These are phyloP conservation scores for Coecobrya sp. DNA, from an alignment of 2,888 invertebrate genomes.

Conservation along the genomic window DNA sequence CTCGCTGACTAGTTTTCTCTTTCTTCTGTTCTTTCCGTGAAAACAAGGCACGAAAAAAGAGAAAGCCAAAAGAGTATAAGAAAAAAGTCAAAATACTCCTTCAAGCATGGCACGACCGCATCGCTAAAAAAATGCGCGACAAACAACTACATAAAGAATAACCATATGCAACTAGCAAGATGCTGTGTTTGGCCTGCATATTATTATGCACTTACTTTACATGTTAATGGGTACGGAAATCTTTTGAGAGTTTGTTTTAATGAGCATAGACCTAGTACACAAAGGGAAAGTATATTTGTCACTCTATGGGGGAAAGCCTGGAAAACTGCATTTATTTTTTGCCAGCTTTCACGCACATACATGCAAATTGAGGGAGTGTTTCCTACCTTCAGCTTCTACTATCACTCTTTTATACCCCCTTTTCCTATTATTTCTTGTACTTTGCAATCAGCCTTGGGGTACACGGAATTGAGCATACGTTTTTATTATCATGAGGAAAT, in stretches of 20 bases:
- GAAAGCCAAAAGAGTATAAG: not conserved
- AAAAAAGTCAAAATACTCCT: not conserved
- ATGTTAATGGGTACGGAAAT: not conserved
- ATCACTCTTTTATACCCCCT: not conserved
- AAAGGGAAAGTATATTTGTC: not conserved
- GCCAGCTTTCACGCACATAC: not conserved
- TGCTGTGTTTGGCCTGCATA: not conserved
- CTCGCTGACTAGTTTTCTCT: not conserved
- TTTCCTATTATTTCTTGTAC: constrained; percentile 4
- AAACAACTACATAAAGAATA: not conserved
- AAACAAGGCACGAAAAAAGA: not conserved
- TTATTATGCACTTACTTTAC: not conserved
- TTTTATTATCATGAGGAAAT: not conserved
- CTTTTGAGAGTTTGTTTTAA: not conserved
- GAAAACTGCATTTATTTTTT: not conserved
- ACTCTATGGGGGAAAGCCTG: too few relatives aligned
- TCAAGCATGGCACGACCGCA: not conserved
- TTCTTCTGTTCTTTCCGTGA: not conserved
- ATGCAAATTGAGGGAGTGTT: not conserved
- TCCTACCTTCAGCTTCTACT: not conserved
- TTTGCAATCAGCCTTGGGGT: constrained; percentile 7
- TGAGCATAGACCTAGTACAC: not conserved
- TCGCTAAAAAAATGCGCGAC: not conserved
- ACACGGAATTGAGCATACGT: not conserved
- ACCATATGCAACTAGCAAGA: not conserved